phyloP scores from a whole-genome alignment of 1,140 invertebrate genomes.

The Littorina saxatilis region DNA sequence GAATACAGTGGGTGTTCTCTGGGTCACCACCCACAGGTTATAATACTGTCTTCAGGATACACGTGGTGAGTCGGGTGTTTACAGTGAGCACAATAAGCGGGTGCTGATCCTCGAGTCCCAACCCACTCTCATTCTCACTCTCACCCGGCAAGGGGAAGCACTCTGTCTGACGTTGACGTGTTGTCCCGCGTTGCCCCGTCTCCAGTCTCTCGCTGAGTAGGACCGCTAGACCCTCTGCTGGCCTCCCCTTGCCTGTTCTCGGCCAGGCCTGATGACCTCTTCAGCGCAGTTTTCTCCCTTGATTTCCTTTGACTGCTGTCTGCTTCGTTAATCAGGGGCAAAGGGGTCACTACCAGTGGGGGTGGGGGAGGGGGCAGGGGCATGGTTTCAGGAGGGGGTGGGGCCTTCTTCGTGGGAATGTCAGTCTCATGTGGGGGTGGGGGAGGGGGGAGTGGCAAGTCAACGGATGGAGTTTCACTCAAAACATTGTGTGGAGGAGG shows the following conservation, averaged over 20 bases:
- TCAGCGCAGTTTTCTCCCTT: not conserved
- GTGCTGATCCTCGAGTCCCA: too few species aligned
- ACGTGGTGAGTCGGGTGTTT: not conserved
- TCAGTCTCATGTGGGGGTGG: not conserved
- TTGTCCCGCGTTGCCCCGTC: slow-evolving; percentile 46
- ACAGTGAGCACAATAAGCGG: too few species aligned
- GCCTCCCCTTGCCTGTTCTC: not conserved
- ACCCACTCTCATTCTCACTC: too few species aligned
- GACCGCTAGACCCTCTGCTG: too few species aligned
- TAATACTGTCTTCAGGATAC: too few species aligned
- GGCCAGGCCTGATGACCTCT: not conserved
- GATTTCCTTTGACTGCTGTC: not conserved
- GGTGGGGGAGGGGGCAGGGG: slow-evolving; percentile 32
- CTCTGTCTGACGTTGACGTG: slow-evolving; percentile 56
- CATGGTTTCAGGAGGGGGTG: not conserved
- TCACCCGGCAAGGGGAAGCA: slow-evolving; percentile 38
- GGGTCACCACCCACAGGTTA: not conserved
- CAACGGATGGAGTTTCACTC: not conserved
- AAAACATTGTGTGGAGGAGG: not conserved
- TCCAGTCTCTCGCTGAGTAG: too few species aligned
- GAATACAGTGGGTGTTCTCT: not conserved
- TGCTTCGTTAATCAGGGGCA: not conserved
- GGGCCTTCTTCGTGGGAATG: not conserved
- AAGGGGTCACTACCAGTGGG: slow-evolving; percentile 2
- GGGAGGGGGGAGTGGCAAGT: slow-evolving; percentile 13